Base-by-base conservation (phyloP, 2,113 vertebrate species). In the Tonatia bakeri region DNA sequence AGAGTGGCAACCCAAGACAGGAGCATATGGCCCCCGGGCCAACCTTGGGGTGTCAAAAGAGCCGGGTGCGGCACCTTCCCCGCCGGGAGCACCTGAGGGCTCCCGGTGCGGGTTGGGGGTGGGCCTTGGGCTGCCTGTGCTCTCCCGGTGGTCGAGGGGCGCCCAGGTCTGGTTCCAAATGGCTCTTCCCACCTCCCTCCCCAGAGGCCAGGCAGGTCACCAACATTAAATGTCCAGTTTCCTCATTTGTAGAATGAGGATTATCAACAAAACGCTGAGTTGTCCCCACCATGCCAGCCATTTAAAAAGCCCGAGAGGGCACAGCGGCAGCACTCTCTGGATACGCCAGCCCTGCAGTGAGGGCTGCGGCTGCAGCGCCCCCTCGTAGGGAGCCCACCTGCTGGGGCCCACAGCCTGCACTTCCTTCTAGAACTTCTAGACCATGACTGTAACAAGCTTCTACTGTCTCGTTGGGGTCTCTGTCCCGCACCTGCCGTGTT, bases 201-300 rank as follows among this genome's bases (percentile, higher is more conserved):
- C 52, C 1, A 5, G n/a, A 94, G 72, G 61, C 70, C 70, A 67
- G 64, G 92, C 43, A 38, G 79, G 75, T 22, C 47, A 88, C 43
- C 38, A 9, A 70, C 43, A 89, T 79, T 33, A 73, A 87, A 65
- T 12, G 47, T 38, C 69, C 40, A 52, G 54, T 70, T 79, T 88
- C 82, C 85, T 83, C 61, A 83, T 69, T 79, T 92, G 64, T 70
- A 82, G 96, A 94, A 75, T 64, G 83, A 83, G 26, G 94, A 69
- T 72, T 72, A 84, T 92, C 45, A 52, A 87, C 56, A 88, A 45
- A n/a, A 16, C 4, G 38, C 86, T 94, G 87, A 86, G 12, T 3
- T 4, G 91, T 28, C 47, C 22, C 20, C 33, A 12, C 8, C 3
- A 1, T 2, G 64, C 17, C 45, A 47, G 38, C 56, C 33, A 0